These are phyloP conservation scores for Holothuria leucospilota DNA, from an alignment of 53 echinoderm and acorn worm genomes.

Conservation along the genomic window DNA sequence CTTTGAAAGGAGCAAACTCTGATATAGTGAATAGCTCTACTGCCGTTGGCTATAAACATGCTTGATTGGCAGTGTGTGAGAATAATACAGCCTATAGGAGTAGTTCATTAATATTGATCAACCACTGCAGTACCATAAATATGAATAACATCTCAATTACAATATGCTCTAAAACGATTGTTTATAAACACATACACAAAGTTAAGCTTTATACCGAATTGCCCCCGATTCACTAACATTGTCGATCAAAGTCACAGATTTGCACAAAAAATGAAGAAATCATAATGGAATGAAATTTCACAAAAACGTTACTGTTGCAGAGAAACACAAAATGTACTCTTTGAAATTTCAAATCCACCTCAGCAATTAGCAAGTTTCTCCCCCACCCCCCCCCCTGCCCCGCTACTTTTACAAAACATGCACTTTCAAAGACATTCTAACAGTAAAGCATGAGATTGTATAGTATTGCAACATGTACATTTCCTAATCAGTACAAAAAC, in stretches of 20 bases:
- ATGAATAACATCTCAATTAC: neutral
- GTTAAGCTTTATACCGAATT: conserved; percentile 24
- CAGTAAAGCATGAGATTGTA: no score
- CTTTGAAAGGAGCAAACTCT: no score
- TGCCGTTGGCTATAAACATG: conserved; percentile 24
- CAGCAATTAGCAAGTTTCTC: neutral
- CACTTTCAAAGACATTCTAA: no score
- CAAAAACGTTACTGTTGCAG: conserved; percentile 38
- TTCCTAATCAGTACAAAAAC: no score
- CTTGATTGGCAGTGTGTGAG: neutral
- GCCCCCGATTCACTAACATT: conserved; percentile 4
- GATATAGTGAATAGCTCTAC: neutral
- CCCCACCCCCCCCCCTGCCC: no score
- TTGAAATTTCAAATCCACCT: conserved; percentile 26
- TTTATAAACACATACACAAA: neutral
- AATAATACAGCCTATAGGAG: neutral
- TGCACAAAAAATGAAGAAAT: conserved; percentile 26
- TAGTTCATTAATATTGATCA: conserved; percentile 7
- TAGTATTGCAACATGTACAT: no score
- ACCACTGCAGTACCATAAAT: conserved; percentile 25
- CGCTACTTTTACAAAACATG: no score
- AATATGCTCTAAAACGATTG: conserved; percentile 9
- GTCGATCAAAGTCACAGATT: conserved; percentile 1
- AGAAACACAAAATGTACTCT: conserved; percentile 26
- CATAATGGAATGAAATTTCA: conserved; percentile 36